These are phyloP conservation scores for Ornithorhynchus anatinus DNA, from an alignment of 2,113 vertebrate species.

Conservation along the genomic window DNA sequence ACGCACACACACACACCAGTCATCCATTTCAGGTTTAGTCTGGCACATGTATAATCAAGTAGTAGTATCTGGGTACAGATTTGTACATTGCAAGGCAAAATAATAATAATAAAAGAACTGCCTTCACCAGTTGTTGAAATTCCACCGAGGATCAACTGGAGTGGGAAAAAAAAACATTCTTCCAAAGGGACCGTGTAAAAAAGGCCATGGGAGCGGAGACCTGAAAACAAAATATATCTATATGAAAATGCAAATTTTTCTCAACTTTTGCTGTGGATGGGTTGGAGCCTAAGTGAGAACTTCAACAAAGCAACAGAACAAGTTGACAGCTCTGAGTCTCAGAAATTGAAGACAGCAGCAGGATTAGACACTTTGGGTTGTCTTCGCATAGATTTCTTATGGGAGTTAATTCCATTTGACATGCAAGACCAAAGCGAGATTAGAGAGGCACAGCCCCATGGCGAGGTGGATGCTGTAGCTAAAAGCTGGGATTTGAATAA, in stretches of 20 bases:
- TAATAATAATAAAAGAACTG: not conserved
- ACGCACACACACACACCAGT: not conserved
- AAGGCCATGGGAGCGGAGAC: slow-evolving; percentile 63
- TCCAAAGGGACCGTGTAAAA: slow-evolving; percentile 66
- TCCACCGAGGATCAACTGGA: slow-evolving; percentile 47
- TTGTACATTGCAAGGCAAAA: not conserved
- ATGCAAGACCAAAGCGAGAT: slow-evolving; percentile 99
- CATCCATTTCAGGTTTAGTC: not conserved
- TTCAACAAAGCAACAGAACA: slow-evolving; percentile 79
- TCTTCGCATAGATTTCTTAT: slow-evolving; percentile 98
- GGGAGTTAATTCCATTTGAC: slow-evolving; percentile 99
- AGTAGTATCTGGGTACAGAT: slow-evolving; percentile 9
- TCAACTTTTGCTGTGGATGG: slow-evolving; percentile 76
- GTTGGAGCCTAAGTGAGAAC: slow-evolving; percentile 77
- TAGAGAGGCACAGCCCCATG: slow-evolving; percentile 94
- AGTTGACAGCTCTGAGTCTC: slow-evolving; percentile 98
- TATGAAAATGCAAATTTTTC: slow-evolving; percentile 79
- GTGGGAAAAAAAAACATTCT: slow-evolving; percentile 20
- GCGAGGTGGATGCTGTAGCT: slow-evolving; percentile 98
- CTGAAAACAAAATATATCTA: slow-evolving; percentile 73
- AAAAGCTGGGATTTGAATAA: slow-evolving; percentile 99
- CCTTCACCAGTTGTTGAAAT: slow-evolving; percentile 48
- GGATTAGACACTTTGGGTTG: slow-evolving; percentile 97
- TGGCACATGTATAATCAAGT: not conserved
- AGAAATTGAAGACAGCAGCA: slow-evolving; percentile 93